Evolutionary conservation across 2,113 vertebrate species (phyloP), one percentile per base, ranked within the genome.

Genomic region (Alosa alosa): DNA sequence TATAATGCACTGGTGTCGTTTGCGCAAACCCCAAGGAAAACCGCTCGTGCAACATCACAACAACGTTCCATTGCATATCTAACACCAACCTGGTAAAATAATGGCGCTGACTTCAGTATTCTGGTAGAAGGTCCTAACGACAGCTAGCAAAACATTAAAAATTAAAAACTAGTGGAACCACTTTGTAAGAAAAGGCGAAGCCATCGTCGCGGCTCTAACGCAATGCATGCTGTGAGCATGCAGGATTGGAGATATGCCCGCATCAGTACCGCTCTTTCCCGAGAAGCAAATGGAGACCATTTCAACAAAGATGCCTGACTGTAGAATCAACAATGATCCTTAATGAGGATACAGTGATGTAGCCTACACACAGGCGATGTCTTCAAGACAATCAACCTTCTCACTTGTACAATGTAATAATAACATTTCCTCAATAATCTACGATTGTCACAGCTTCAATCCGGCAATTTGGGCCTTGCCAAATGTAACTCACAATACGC

Each of bases 291-390:
- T 60, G 78, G 72, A 84, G 82, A 44, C 57, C 82, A 55, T 25
- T 86, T 50, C 86, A 86, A 78, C 86, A 83, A 86, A 86, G 86
- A 82, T 83, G 82, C 86, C 86, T 81, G 72, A 78, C 31, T 78
- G 31, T 36, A 83, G 49, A 81, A 83, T 41, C 47, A 78, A 55
- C 78, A 75, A 22, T 41, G 13, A 55, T 83, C 31, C 25, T 72
- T 81, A 39, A 6, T 78, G 82, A 81, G 82, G 36, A 45, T 81
- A 49, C 49, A 78, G 72, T 15, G 72, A 78, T 39, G 20, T 36
- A 39, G 72, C 72, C 13, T 78, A 17, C n/a, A 78, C 1, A 39
- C 72, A 39, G 5, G 3, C 72, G 25, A 78, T 78, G 25, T 5
- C 72, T 36, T 10, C 31, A 39, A 39, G 72, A 78, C 31, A 13